Evolutionary conservation across 2,113 vertebrate genomes (phyloP).

Genomic region (Clarias batrachus): DNA sequence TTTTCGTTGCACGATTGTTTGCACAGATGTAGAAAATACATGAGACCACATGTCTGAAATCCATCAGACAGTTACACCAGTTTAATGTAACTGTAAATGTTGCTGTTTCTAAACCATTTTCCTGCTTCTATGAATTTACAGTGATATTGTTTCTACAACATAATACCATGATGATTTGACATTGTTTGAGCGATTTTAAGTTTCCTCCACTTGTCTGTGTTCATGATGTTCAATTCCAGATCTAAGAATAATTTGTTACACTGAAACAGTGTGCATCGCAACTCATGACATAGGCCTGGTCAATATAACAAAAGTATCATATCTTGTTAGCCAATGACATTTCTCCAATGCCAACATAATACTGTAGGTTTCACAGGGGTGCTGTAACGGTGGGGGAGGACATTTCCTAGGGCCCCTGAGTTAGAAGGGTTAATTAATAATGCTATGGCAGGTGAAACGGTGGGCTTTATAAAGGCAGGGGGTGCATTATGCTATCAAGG

Average conservation of each 20-base stretch:
- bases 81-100: not conserved
- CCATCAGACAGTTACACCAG: not conserved
- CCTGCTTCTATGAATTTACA: not conserved
- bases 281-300: not conserved
- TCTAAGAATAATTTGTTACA: not conserved
- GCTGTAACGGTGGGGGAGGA: too few species aligned
- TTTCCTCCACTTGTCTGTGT: not conserved
- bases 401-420: too few species aligned
- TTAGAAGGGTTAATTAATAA: too few species aligned
- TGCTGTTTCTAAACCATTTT: not conserved
- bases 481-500: too few species aligned
- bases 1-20: not conserved
- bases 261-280: not conserved
- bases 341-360: not conserved
- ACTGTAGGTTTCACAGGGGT: too few species aligned
- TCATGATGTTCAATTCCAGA: not conserved
- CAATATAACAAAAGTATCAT: not conserved
- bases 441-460: too few species aligned
- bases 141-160: not conserved
- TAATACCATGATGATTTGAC: not conserved
- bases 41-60: constrained; percentile 6
- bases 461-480: too few species aligned
- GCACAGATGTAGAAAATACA: constrained; percentile 2
- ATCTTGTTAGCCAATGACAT: not conserved
- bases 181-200: not conserved